Conservation (phyloP, 2,888 invertebrate species). For the Ophion ventricosus region DNA sequence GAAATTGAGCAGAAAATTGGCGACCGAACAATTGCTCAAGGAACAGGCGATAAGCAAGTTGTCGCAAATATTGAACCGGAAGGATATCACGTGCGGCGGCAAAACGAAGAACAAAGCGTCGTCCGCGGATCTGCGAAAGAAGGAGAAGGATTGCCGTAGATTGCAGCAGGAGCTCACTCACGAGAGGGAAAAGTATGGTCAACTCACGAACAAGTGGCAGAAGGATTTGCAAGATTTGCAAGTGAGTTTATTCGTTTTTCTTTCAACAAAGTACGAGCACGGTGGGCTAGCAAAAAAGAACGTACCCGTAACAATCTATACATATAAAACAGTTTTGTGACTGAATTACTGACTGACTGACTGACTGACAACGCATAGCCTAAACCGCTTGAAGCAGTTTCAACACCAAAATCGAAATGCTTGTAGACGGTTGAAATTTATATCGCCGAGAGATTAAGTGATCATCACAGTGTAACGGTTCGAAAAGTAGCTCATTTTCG, state of each 20-base stretch:
- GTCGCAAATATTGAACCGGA: constrained; percentile 98
- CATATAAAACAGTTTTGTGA: too few relatives aligned
- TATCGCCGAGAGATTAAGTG: too few relatives aligned
- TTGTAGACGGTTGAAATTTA: too few relatives aligned
- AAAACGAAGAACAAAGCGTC: constrained; percentile 92
- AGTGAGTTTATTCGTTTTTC: constrained; percentile 67
- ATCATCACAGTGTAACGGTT: too few relatives aligned
- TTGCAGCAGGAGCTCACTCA: constrained; percentile 96
- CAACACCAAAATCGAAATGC: too few relatives aligned
- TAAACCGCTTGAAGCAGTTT: too few relatives aligned
- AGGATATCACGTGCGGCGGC: constrained; percentile 90
- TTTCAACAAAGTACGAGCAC: background rate
- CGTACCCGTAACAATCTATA: background rate
- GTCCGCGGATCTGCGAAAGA: constrained; percentile 91
- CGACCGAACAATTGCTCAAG: constrained; percentile 94
- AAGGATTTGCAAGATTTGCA: constrained; percentile 93
- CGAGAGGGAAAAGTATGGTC: constrained; percentile 97
- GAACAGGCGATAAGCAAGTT: constrained; percentile 98
- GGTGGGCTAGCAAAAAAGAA: background rate
- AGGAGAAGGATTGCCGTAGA: constrained; percentile 97
- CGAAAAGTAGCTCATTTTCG: too few relatives aligned
- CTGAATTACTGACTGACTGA: too few relatives aligned
- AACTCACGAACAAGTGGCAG: constrained; percentile 92
- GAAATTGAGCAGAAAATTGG: constrained; percentile 91
- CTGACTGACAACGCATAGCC: too few relatives aligned